Evolutionary conservation across 2,113 vertebrate genomes (phyloP), one percentile per base, ranked within the genome.

Genomic region (Atherinomorus stipes): DNA sequence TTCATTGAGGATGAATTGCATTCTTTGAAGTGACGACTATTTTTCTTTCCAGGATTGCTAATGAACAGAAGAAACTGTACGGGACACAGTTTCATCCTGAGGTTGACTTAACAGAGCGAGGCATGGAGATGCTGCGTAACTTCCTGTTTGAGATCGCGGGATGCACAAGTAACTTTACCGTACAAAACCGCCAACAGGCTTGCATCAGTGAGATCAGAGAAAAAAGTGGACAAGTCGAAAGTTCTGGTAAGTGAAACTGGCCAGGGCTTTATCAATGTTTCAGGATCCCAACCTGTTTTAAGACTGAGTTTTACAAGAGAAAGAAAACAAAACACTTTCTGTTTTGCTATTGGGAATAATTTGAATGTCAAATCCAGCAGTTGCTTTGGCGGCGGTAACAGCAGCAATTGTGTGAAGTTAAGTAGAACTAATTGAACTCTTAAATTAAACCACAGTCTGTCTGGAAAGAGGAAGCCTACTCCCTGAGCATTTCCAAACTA

Each of bases 11-110:
- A 47, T 18, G 5, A 15, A 19, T 47, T n/a, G 34, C 1, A 4
- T 16, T 12, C 2, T 12, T 52, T 34, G 22, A 26, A 21, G 51
- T 52, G 6, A n/a, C 61, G 22, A 18, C 11, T 44, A 11, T 53
- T 61, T 64, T 44, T 11, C 16, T 11, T 44, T 11, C 31, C 47
- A 99, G 98, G 50, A 99, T 99, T 75, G 97, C 97, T 58, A 99
- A 99, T 1, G 98, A 99, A 76, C 96, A 97, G 45, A 99, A 99
- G 88, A 99, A 99, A 34, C 92, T 99, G 21, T 99, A 98, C 0
- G 98, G 98, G 50, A 97, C 94, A 0, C 98, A 99, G 86, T 99
- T 99, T 90, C 98, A 99, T 76, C 98, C 98, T 0, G 98, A 99
- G 88, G 98, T 99, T 4, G 97, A 98, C 89, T 94, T 99, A 31